Percentiles rank a stretch among this genome's conserved stretches.
Evolutionary conservation across 2,113 vertebrate genomes (phyloP).

Genomic region (Euleptes europaea): DNA sequence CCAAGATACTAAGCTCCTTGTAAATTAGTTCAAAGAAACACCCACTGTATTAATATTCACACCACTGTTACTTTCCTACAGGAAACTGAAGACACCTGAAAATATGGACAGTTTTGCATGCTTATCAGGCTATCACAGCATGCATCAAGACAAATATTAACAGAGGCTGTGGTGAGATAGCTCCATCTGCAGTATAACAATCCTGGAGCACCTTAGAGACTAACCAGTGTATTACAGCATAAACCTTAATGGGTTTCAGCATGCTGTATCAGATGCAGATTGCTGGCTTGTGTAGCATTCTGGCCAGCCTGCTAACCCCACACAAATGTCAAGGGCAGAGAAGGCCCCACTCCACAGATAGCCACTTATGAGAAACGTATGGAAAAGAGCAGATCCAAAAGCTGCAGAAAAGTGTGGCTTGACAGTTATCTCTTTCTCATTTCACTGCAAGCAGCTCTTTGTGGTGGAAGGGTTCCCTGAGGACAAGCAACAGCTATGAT

Average conservation of each 20-base stretch:
- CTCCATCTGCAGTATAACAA: too few species aligned
- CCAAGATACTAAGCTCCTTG: neutral
- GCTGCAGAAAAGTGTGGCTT: neutral
- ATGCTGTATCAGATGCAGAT: neutral
- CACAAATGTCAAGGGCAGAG: neutral
- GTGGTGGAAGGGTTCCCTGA: slow-evolving; percentile 43
- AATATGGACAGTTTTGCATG: neutral
- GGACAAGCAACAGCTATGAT: slow-evolving; percentile 58
- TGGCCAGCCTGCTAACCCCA: neutral
- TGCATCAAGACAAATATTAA: neutral
- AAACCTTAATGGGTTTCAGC: too few species aligned
- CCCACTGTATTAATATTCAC: too few species aligned
- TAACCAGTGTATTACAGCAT: too few species aligned
- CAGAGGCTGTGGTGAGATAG: too few species aligned
- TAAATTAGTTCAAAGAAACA: too few species aligned
- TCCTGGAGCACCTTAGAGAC: too few species aligned
- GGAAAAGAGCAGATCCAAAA: neutral
- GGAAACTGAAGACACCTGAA: neutral
- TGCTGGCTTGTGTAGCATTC: neutral
- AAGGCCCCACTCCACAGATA: neutral
- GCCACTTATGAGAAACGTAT: neutral
- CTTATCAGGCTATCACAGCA: neutral
- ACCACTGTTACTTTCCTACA: neutral
- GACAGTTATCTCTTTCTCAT: neutral
- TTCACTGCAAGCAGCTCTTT: slow-evolving; percentile 43